Evolutionary conservation across 2,888 invertebrate species (phyloP).

Genomic region (Allolobophora icterica): DNA sequence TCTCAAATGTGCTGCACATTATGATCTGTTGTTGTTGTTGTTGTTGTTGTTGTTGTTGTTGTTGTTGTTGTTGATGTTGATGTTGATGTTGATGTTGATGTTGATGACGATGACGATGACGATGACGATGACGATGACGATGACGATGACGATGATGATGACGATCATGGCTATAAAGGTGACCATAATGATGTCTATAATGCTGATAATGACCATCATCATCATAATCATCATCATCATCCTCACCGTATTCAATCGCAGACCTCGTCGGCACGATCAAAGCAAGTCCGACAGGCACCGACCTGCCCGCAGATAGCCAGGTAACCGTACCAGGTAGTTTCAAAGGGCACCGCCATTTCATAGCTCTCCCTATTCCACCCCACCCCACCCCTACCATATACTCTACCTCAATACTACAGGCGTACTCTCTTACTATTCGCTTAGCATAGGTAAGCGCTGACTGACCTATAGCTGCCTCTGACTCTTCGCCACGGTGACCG

Average conservation of each 20-base stretch:
- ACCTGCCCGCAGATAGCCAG: background rate
- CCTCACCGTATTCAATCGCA: background rate
- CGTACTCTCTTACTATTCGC: background rate
- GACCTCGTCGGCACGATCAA: background rate
- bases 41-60: background rate
- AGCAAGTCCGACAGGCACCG: background rate
- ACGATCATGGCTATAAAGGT: constrained; percentile 27
- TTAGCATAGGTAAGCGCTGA: background rate
- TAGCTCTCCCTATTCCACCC: background rate
- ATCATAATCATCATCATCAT: constrained; percentile 25
- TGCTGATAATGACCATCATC: background rate
- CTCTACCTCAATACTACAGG: no score
- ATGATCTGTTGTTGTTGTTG: background rate
- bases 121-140: constrained; percentile 31
- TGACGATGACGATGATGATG: constrained; percentile 31
- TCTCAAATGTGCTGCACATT: background rate
- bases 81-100: constrained; percentile 13
- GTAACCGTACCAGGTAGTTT: constrained; percentile 8
- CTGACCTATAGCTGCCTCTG: background rate
- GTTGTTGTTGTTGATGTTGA: background rate
- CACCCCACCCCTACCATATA: no score
- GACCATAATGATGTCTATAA: background rate
- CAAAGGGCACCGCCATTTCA: constrained; percentile 9
- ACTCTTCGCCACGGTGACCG: background rate
- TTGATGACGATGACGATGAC: constrained; percentile 7